These are phyloP conservation scores for Drosophila eohydei DNA, from an alignment of 2,888 invertebrate genomes.

Conservation along the genomic window DNA sequence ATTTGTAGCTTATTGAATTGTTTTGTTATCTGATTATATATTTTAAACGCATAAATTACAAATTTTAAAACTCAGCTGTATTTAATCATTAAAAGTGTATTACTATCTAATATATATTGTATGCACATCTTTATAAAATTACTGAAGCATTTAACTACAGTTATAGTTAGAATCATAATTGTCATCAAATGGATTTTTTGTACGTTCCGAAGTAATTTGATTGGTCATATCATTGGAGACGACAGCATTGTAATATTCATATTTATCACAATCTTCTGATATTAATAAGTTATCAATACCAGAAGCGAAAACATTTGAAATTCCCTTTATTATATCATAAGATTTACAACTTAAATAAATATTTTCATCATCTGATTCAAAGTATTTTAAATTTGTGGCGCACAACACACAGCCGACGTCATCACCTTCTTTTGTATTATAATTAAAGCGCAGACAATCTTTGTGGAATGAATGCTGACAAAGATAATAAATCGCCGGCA, in stretches of 20 bases:
- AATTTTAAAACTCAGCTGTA: not conserved
- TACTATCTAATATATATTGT: not conserved
- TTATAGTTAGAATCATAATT: conserved; percentile 39
- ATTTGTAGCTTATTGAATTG: no score
- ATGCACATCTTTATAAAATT: not conserved
- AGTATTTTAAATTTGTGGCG: conserved; percentile 6
- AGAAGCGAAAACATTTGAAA: conserved; percentile 34
- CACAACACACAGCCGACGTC: conserved; percentile 31
- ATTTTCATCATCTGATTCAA: not conserved
- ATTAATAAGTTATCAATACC: conserved; percentile 15
- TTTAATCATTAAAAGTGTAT: not conserved
- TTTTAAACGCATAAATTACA: not conserved
- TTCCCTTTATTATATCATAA: conserved; percentile 19
- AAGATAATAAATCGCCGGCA: conserved; percentile 65
- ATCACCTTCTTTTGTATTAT: conserved; percentile 16
- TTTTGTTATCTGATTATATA: not conserved
- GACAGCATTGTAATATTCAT: not conserved
- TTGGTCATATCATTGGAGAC: not conserved
- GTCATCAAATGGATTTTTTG: conserved; percentile 36
- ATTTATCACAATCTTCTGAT: not conserved
- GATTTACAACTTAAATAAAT: not conserved
- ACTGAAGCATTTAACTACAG: conserved; percentile 4
- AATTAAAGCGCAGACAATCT: conserved; percentile 55
- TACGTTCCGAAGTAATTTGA: not conserved
- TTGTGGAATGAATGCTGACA: conserved; percentile 77